phyloP scores from a whole-genome alignment of 2,888 invertebrate genomes.

The Sarcophaga variegata region DNA sequence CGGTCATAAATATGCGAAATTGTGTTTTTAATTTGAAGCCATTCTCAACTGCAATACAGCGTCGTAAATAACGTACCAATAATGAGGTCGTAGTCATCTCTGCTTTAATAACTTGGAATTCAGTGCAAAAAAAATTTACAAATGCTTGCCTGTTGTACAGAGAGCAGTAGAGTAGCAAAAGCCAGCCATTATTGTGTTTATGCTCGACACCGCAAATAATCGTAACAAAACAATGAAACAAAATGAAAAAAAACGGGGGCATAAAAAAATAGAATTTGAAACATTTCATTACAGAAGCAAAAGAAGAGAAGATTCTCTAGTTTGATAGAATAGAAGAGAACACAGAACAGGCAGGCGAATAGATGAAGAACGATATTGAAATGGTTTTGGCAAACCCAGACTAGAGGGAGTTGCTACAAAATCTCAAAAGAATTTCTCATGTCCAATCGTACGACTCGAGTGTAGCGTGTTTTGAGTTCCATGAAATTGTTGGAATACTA shows the following conservation, averaged over 20 bases:
- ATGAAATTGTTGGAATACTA: not conserved
- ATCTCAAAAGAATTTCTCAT: no score
- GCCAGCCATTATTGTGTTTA: not conserved
- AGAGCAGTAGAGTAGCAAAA: not conserved
- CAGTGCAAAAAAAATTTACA: no score
- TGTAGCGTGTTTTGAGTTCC: no score
- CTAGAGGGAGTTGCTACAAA: not conserved
- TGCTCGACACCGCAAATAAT: slow-evolving; percentile 13
- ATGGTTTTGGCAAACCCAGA: not conserved
- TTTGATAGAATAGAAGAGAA: not conserved
- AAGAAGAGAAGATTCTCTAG: not conserved
- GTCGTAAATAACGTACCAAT: no score
- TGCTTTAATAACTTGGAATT: not conserved
- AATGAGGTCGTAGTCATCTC: not conserved
- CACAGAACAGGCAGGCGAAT: not conserved
- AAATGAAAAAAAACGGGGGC: not conserved
- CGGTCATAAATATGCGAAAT: not conserved
- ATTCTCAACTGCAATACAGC: not conserved
- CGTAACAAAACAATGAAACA: not conserved
- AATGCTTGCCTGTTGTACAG: not conserved
- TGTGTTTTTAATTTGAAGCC: not conserved
- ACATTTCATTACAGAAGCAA: not conserved
- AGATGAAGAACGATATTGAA: not conserved
- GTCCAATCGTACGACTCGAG: no score
- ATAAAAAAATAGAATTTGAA: not conserved